Evolutionary conservation across 2,888 invertebrate species (phyloP).

Genomic region (Altica lythri): DNA sequence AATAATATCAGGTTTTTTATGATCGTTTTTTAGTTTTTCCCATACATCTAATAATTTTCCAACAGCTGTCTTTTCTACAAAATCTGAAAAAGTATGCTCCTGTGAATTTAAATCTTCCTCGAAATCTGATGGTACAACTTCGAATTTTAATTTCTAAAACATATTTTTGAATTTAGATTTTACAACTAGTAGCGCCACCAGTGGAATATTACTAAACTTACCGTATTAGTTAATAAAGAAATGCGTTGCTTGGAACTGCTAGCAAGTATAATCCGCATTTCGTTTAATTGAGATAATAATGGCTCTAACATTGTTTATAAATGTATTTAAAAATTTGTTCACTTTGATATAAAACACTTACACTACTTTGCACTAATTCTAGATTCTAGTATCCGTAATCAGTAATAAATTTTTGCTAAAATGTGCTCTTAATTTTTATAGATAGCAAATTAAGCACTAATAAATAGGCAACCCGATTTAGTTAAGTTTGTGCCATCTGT

Average conservation of each 20-base stretch:
- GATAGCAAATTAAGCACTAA: too few species aligned
- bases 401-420: too few species aligned
- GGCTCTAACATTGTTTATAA: constrained; percentile 69
- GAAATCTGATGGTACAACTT: constrained; percentile 79
- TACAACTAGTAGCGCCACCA: too few species aligned
- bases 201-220: too few species aligned
- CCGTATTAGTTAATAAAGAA: constrained; percentile 78
- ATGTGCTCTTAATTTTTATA: too few species aligned
- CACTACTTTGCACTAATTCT: too few species aligned
- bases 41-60: constrained; percentile 84
- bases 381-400: too few species aligned
- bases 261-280: constrained; percentile 78
- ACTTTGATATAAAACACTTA: too few species aligned
- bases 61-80: constrained; percentile 83
- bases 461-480: too few species aligned
- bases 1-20: constrained; percentile 66
- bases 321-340: too few species aligned
- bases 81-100: constrained; percentile 71
- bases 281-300: constrained; percentile 66
- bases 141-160: constrained; percentile 78
- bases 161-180: constrained; percentile 15
- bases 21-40: constrained; percentile 60
- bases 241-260: constrained; percentile 87
- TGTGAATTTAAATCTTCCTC: constrained; percentile 83
- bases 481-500: too few species aligned